Conservation (phyloP, 2,888 invertebrate species). For the Halictus quadricinctus region DNA sequence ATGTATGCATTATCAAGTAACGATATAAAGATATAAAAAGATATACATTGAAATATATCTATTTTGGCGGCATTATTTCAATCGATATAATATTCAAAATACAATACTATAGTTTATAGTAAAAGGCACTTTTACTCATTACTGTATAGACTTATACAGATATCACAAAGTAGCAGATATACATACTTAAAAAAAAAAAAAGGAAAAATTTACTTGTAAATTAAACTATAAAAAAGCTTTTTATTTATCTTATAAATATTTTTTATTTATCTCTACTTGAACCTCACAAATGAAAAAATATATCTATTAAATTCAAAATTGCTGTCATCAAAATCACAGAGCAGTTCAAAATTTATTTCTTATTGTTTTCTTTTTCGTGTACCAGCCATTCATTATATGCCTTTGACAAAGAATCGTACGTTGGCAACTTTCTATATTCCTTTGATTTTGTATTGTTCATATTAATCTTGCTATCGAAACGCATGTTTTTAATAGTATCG, state of each 20-base stretch:
- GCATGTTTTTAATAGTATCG: neutral
- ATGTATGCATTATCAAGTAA: neutral
- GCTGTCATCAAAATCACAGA: too few relatives aligned
- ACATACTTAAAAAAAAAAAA: too few relatives aligned
- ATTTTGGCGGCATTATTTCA: neutral
- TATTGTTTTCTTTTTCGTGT: neutral
- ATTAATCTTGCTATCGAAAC: neutral
- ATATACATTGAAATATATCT: neutral
- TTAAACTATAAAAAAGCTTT: too few relatives aligned
- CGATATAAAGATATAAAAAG: neutral
- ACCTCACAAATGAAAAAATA: too few relatives aligned
- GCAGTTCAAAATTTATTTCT: neutral
- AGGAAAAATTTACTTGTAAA: too few relatives aligned
- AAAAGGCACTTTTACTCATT: neutral
- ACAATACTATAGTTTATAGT: neutral
- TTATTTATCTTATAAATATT: too few relatives aligned
- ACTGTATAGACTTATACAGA: neutral
- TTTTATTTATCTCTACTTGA: too few relatives aligned
- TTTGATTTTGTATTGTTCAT: neutral
- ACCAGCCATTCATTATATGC: neutral
- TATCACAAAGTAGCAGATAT: too few relatives aligned
- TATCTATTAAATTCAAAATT: too few relatives aligned
- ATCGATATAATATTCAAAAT: neutral
- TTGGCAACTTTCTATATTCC: rapidly evolving
- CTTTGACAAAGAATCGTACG: neutral